Percentiles rank a stretch among this genome's conserved stretches.
Conservation (phyloP, 2,113 vertebrate genomes). For the Gasterosteus aculeatus region DNA sequence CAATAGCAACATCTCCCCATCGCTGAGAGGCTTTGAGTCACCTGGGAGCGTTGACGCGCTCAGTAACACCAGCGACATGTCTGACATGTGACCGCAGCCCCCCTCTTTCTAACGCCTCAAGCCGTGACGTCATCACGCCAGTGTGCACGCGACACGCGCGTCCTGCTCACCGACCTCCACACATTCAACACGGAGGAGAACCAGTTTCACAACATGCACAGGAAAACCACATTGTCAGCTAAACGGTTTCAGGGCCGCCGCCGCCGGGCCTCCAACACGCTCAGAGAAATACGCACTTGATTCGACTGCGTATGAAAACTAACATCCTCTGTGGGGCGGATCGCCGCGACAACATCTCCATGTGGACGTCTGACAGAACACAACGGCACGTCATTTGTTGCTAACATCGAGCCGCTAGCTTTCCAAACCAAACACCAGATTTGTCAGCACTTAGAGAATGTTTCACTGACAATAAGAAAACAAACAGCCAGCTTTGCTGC, state of each 20-base stretch:
- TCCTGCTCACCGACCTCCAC: neutral
- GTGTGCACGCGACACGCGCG: neutral
- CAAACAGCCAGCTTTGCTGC: neutral
- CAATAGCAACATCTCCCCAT: neutral
- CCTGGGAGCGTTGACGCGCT: neutral
- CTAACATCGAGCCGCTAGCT: no score
- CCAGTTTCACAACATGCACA: neutral
- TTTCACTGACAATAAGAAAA: neutral
- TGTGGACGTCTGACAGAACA: no score
- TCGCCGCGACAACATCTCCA: no score
- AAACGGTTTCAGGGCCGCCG: neutral
- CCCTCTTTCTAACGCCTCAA: neutral
- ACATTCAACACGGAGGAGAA: neutral
- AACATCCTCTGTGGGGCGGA: no score
- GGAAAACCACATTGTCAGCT: conserved; percentile 38
- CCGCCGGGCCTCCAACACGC: neutral
- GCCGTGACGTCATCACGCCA: neutral
- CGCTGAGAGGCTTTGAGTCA: neutral
- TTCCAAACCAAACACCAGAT: no score
- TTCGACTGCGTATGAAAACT: no score
- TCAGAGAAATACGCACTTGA: no score
- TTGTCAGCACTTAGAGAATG: no score
- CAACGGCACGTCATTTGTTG: no score
- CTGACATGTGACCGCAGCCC: neutral
- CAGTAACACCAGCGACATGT: neutral